Evolutionary conservation across 1,140 invertebrate genomes (phyloP).

Genomic region (Trichogramma pretiosum): DNA sequence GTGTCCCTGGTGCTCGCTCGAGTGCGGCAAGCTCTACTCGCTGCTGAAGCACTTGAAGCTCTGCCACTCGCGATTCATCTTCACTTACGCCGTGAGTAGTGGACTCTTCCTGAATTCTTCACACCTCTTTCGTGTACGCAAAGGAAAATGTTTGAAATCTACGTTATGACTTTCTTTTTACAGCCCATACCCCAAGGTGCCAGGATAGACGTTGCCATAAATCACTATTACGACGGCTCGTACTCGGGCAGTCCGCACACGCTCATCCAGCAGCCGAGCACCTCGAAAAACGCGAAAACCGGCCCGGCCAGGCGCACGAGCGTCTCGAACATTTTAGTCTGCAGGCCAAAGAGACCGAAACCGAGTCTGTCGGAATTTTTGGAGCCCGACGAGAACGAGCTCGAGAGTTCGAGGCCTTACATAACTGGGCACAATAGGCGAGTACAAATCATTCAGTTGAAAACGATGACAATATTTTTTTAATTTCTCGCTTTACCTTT

Average conservation of each 20-base stretch:
- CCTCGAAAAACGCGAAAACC: slow-evolving; percentile 58
- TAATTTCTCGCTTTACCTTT: slow-evolving; percentile 19
- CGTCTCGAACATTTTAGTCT: slow-evolving; percentile 84
- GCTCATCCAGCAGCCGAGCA: slow-evolving; percentile 63
- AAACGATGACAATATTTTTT: too few relatives aligned
- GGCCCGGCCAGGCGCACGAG: slow-evolving; percentile 77
- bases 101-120: too few relatives aligned
- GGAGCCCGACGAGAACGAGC: slow-evolving; percentile 70
- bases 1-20: slow-evolving; percentile 91
- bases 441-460: too few relatives aligned
- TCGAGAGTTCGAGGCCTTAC: slow-evolving; percentile 72
- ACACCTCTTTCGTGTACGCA: too few relatives aligned
- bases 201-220: slow-evolving; percentile 88
- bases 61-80: slow-evolving; percentile 87
- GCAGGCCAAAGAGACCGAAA: slow-evolving; percentile 64
- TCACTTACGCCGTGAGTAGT: slow-evolving; percentile 77
- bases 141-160: too few relatives aligned
- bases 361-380: slow-evolving; percentile 76
- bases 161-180: slow-evolving; percentile 27
- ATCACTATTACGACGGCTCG: slow-evolving; percentile 90
- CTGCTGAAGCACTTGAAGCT: slow-evolving; percentile 88
- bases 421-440: slow-evolving; percentile 84
- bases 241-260: slow-evolving; percentile 92
- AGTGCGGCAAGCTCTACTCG: slow-evolving; percentile 79
- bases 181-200: slow-evolving; percentile 75